Percentiles rank a stretch among this genome's conserved stretches.
Conservation (phyloP, 1,140 invertebrate genomes). For the Leptestheria dahalacensis region DNA sequence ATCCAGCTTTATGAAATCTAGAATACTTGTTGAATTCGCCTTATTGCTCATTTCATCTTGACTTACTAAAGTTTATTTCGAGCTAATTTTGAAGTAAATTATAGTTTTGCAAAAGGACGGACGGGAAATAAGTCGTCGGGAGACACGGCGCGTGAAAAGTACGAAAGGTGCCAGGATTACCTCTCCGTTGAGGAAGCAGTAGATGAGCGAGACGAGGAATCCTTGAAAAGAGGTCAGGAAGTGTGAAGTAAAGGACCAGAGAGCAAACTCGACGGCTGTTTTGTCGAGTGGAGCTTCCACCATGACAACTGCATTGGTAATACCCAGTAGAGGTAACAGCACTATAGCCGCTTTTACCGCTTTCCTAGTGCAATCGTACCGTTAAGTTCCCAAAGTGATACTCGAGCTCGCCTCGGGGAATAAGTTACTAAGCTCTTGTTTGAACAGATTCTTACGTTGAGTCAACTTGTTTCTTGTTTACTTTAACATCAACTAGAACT, state of each 20-base stretch:
- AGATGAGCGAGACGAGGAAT: conserved; percentile 36
- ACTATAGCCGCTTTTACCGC: conserved; percentile 32
- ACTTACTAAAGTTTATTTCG: too few species aligned
- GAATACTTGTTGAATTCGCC: too few species aligned
- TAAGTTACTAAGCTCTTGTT: too few species aligned
- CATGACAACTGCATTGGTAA: conserved; percentile 31
- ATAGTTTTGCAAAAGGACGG: too few species aligned
- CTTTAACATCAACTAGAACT: too few species aligned
- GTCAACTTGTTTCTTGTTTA: too few species aligned
- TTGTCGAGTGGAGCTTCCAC: conserved; percentile 26
- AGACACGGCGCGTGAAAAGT: not conserved
- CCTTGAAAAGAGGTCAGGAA: conserved; percentile 36
- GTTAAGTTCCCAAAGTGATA: not conserved
- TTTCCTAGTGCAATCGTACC: conserved; percentile 24
- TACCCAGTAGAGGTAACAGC: conserved; percentile 31
- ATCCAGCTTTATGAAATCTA: too few species aligned
- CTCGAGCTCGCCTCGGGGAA: not conserved
- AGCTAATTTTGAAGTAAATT: too few species aligned
- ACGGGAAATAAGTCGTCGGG: not conserved
- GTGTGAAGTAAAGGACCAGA: conserved; percentile 32
- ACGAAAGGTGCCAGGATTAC: conserved; percentile 22
- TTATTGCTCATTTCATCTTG: too few species aligned
- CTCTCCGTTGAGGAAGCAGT: conserved; percentile 40
- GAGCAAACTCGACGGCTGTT: conserved; percentile 27
- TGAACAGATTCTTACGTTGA: too few species aligned